Evolutionary conservation across 2,888 invertebrate genomes (phyloP), one percentile per base, ranked within the genome.

Genomic region (Tortrix viridana): DNA sequence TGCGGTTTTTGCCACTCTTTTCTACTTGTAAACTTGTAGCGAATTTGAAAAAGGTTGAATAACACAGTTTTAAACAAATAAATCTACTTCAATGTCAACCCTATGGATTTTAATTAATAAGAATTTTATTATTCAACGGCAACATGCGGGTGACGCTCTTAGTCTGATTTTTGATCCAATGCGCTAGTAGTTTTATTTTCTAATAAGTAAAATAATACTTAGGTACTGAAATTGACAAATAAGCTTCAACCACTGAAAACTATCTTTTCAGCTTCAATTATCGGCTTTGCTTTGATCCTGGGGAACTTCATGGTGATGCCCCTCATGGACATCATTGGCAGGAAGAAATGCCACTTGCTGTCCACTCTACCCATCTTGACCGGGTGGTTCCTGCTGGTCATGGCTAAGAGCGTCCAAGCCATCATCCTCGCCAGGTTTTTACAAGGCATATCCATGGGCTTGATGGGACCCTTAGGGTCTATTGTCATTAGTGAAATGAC

Each of bases 401-500:
- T 93, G 6, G 92, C 94, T 0, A 80, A 81, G 14, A 89, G 83
- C 68, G 83, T 93, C 0, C 71, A 74, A 0, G 83, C 85, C 1
- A 79, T 94, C 47, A 89, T 94, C 61, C 66, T 81, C 0, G 94
- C 93, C 1, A 86, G 94, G 62, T 88, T 93, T 60, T 77, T 93
- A 0, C 92, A 93, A 72, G 94, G 94, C 65, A 71, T 93, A 54
- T 82, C 92, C 49, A 90, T 92, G 80, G 95, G 95, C 0, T 84
- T 95, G 78, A 77, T 93, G 0, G 93, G 93, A 0, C 86, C 94
- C 0, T 72, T 93, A 1, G 89, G 89, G 0, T 90, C 93, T 0
- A 93, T 94, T 26, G 93, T 93, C 69, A 92, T 94, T 22, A 93
- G 93, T 43, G 94, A 94, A 86, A 93, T 90, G 79, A 92, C 93